Evolutionary conservation across 2,888 invertebrate genomes (phyloP).

Genomic region (Agrilus biguttatus): DNA sequence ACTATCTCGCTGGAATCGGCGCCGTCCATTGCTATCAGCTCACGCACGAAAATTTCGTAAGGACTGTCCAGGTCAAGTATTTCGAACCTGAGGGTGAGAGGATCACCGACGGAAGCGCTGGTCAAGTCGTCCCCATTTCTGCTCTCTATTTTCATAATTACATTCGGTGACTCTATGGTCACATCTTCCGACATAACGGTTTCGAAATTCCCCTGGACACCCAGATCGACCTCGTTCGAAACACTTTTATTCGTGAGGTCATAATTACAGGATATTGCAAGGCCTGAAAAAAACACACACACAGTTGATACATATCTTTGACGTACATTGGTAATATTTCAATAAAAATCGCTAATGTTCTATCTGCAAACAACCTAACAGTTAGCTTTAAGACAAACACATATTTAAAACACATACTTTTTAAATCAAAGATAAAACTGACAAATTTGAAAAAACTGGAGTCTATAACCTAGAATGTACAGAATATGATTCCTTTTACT

Average conservation of each 20-base stretch:
- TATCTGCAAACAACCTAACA: too few species aligned
- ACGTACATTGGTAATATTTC: too few species aligned
- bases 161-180: slow-evolving; percentile 86
- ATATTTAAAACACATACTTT: too few species aligned
- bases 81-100: slow-evolving; percentile 79
- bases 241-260: slow-evolving; percentile 89
- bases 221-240: slow-evolving; percentile 79
- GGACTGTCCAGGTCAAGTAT: slow-evolving; percentile 86
- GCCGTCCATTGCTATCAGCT: slow-evolving; percentile 89
- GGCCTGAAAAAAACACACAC: slow-evolving; percentile 27
- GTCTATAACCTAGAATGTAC: too few species aligned
- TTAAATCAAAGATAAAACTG: too few species aligned
- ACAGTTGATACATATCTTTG: too few species aligned
- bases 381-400: too few species aligned
- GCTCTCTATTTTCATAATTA: slow-evolving; percentile 84
- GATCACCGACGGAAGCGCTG: slow-evolving; percentile 85
- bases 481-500: too few species aligned
- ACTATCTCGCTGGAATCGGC: slow-evolving; percentile 86
- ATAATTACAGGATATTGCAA: slow-evolving; percentile 88
- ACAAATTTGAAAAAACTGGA: too few species aligned
- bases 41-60: slow-evolving; percentile 89
- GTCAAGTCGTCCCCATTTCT: slow-evolving; percentile 71
- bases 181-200: slow-evolving; percentile 80
- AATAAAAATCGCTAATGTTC: too few species aligned
- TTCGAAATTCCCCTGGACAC: slow-evolving; percentile 75